A percentile compares a stretch with the other conserved stretches of the same genome.
Evolutionary conservation across 2,797 vertebrate species (phyloP).

Genomic region (Morus bassanus): DNA sequence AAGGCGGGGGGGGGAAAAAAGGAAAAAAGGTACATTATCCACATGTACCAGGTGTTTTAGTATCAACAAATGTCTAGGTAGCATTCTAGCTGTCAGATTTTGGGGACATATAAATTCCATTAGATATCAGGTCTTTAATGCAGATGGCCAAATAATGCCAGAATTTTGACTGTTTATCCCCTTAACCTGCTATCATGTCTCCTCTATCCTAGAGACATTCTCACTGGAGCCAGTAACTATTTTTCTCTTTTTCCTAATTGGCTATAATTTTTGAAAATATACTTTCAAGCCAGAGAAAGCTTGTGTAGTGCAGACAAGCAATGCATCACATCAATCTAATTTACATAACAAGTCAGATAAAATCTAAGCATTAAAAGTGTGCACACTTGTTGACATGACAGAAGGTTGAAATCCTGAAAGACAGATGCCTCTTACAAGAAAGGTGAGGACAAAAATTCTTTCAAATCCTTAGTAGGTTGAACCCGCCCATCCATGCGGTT

Average conservation of each 20-base stretch:
- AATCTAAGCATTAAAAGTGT: constrained; percentile 6
- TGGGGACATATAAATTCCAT: constrained; percentile 33
- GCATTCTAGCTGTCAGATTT: constrained; percentile 26
- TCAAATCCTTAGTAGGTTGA: not conserved
- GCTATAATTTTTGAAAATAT: constrained; percentile 42
- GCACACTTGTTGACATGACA: constrained; percentile 48
- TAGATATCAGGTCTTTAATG: constrained; percentile 28
- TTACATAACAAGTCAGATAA: constrained; percentile 52
- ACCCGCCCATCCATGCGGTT: not conserved
- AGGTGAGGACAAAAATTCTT: not conserved
- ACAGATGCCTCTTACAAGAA: constrained; percentile 37
- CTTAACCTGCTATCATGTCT: not conserved
- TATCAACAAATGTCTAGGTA: not conserved
- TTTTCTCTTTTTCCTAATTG: constrained; percentile 16
- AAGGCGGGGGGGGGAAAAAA: not conserved
- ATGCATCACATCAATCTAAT: constrained; percentile 46
- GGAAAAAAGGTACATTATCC: not conserved
- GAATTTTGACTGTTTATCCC: constrained; percentile 10
- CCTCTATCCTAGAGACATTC: constrained; percentile 9
- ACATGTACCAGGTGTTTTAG: not conserved
- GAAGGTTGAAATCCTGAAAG: constrained; percentile 40
- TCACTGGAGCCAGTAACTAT: constrained; percentile 9
- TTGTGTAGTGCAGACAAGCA: constrained; percentile 2
- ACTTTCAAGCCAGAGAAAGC: constrained; percentile 29
- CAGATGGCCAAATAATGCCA: constrained; percentile 33